A percentile compares a stretch with the other conserved stretches of the same genome.
Evolutionary conservation across 2,888 invertebrate genomes (phyloP).

Genomic region (Thelaira solivaga): DNA sequence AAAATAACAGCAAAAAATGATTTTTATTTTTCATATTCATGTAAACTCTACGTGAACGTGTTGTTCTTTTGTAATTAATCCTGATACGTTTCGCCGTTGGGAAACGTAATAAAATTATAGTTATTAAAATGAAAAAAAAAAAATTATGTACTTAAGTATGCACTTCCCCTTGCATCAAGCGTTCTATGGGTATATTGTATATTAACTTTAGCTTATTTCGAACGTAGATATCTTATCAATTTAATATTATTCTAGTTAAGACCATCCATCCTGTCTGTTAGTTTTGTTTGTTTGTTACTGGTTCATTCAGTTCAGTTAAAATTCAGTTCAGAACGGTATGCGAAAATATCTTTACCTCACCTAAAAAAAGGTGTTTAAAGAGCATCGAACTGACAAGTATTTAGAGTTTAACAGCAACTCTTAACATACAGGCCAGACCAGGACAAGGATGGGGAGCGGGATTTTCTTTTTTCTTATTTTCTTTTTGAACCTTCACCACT

Average conservation of each 20-base stretch:
- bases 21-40: conserved; percentile 4
- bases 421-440: too few relatives aligned
- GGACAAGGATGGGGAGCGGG: too few relatives aligned
- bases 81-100: not conserved
- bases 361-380: too few relatives aligned
- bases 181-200: too few relatives aligned
- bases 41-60: conserved; percentile 18
- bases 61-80: conserved; percentile 32
- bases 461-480: too few relatives aligned
- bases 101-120: not conserved
- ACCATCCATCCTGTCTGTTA: not conserved
- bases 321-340: too few relatives aligned
- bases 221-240: not conserved
- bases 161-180: not conserved
- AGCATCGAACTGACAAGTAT: too few relatives aligned
- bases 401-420: too few relatives aligned
- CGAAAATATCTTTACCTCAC: too few relatives aligned
- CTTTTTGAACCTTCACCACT: too few relatives aligned
- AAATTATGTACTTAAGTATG: not conserved
- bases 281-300: not conserved
- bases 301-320: too few relatives aligned
- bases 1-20: not conserved
- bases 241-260: not conserved
- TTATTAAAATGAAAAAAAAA: not conserved
- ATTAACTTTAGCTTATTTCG: too few relatives aligned